phyloP scores from a whole-genome alignment of 2,888 invertebrate species.

The Steinernema carpocapsae region DNA sequence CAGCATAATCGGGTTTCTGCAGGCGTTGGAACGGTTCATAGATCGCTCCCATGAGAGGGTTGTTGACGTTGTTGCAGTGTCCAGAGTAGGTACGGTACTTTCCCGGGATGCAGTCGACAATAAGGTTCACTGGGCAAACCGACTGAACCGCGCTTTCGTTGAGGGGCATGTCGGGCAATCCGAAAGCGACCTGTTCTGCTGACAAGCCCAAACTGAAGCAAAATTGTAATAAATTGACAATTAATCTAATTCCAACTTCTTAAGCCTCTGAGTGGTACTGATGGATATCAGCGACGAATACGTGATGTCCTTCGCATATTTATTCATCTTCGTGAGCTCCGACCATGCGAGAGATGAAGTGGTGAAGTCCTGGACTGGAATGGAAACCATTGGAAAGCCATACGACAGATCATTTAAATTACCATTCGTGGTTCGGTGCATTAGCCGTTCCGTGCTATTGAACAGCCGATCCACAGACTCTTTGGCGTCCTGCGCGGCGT shows the following conservation, averaged over 20 bases:
- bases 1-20: conserved; percentile 63
- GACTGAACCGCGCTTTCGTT: conserved; percentile 53
- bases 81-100: conserved; percentile 67
- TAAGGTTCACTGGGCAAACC: conserved; percentile 64
- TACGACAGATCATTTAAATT: conserved; percentile 39
- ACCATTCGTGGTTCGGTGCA: conserved; percentile 47
- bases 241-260: background rate
- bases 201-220: conserved; percentile 47
- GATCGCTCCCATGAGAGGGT: conserved; percentile 65
- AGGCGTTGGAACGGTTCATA: conserved; percentile 64
- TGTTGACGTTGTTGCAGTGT: conserved; percentile 68
- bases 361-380: conserved; percentile 40
- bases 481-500: conserved; percentile 43
- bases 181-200: conserved; percentile 46
- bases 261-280: conserved; percentile 48
- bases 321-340: conserved; percentile 53
- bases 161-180: conserved; percentile 51
- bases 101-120: conserved; percentile 66
- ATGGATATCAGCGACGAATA: conserved; percentile 63
- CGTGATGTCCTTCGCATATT: conserved; percentile 63
- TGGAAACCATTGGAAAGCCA: conserved; percentile 28
- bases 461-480: conserved; percentile 45
- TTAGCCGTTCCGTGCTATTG: conserved; percentile 46
- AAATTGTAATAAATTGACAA: background rate
- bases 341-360: conserved; percentile 51